Evolutionary conservation across 2,888 invertebrate genomes (phyloP), one percentile per base, ranked within the genome.

Genomic region (Drosophila anomalata): DNA sequence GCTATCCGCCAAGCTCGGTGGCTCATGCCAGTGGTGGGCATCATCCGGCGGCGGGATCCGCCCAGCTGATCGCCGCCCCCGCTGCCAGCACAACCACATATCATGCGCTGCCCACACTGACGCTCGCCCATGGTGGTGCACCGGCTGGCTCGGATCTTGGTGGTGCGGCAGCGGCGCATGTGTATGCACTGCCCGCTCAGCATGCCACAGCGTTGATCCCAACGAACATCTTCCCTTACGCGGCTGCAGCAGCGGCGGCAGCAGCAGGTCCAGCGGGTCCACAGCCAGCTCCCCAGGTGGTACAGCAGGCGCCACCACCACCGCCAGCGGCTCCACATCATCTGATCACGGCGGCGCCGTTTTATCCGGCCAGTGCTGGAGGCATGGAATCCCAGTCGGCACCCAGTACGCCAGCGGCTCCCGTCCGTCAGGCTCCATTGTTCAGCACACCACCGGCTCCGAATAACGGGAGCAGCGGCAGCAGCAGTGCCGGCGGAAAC

Each of bases 381-480:
- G 31, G 55, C 12, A 75, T 75, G 65, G 83, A 79, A 0, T 90
- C 91, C 1, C 92, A 92, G 59, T 92, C 92, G 33, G 90, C 92
- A 22, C 91, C 92, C 5, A 91, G 91, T 57, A 92, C 92, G n/a
- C 92, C 92, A 20, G 87, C 82, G 2, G 79, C 79, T 9, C 88
- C 84, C 1, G 84, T 80, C 0, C 67, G 84, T 12, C 91, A 91
- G 80, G 90, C 90, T 20, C 91, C 92, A 29, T 75, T 92, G 36
- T 92, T 92, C 61, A 89, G 92, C 60, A 92, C 92, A 12, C 92
- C 92, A 5, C 91, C 92, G 14, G 87, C 90, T 36, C 79, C 88
- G n/a, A 88, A 82, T 53, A 80, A 65, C 5, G 78, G 57, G 0
- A 63, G 61, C 41, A 57, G 67, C 8, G 51, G 60, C 44, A 70